Evolutionary conservation across 2,888 invertebrate genomes (phyloP).

Genomic region (Drosophila sordidapex): DNA sequence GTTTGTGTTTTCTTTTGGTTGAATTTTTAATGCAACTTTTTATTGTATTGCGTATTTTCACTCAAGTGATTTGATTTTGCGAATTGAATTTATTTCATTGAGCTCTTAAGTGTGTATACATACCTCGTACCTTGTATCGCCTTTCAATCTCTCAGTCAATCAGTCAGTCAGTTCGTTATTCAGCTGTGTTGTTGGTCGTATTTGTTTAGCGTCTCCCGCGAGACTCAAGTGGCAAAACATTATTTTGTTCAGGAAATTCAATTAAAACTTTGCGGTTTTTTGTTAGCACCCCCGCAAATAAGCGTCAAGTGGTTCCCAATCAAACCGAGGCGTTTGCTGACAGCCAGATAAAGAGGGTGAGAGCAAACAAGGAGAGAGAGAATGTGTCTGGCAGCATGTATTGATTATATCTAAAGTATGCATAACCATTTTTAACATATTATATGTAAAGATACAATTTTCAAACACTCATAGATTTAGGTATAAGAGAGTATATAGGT

Average conservation of each 20-base stretch:
- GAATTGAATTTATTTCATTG: conserved; percentile 72
- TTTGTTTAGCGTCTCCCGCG: conserved; percentile 79
- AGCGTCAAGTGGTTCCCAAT: conserved; percentile 65
- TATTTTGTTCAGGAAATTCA: conserved; percentile 79
- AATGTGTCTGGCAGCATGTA: conserved; percentile 10
- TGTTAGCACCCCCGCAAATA: conserved; percentile 55
- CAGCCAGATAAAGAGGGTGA: background rate
- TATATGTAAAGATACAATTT: background rate
- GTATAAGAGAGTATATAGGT: background rate
- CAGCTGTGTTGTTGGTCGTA: conserved; percentile 49
- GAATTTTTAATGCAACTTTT: conserved; percentile 61
- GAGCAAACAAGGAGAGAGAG: background rate
- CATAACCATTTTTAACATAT: background rate
- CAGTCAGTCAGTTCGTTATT: conserved; percentile 33
- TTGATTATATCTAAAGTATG: background rate
- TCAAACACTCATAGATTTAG: background rate
- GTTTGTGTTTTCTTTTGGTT: conserved; percentile 43
- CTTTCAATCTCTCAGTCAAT: conserved; percentile 41
- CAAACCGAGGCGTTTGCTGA: conserved; percentile 52
- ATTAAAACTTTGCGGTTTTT: conserved; percentile 79
- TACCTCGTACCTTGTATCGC: conserved; percentile 49
- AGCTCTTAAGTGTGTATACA: conserved; percentile 68
- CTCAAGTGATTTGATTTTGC: conserved; percentile 76
- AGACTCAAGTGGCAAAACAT: conserved; percentile 79
- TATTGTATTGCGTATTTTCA: conserved; percentile 64